Conservation (phyloP, 2,113 vertebrate genomes). For the Pholis gunnellus region DNA sequence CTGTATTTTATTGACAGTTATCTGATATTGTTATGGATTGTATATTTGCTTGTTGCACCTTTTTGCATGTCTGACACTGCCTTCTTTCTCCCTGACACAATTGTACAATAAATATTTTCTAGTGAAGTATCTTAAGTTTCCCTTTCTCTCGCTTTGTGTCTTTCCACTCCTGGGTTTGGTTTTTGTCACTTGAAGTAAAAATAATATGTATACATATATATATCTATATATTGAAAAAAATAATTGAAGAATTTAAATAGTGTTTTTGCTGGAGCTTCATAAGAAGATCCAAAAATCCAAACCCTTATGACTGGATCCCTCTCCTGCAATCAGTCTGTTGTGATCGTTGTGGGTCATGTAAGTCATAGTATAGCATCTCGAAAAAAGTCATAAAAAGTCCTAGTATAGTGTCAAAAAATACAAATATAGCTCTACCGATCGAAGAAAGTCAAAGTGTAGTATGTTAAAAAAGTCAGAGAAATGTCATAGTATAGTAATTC, state of each 20-base stretch:
- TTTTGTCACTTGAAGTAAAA: neutral
- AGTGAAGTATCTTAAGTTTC: constrained; percentile 5
- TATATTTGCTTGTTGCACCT: constrained; percentile 45
- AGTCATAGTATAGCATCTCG: too few relatives aligned
- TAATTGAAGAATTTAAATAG: neutral
- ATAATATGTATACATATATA: too few relatives aligned
- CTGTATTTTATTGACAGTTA: constrained; percentile 44
- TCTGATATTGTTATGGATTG: constrained; percentile 15
- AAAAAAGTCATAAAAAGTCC: too few relatives aligned
- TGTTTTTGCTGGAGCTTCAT: constrained; percentile 3
- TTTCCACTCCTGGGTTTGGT: constrained; percentile 12
- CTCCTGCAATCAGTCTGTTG: too few relatives aligned
- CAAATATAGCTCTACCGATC: too few relatives aligned
- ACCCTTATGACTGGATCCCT: too few relatives aligned
- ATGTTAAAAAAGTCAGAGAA: too few relatives aligned
- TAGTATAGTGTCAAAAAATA: too few relatives aligned
- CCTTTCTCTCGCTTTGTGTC: neutral
- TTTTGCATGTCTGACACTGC: constrained; percentile 48
- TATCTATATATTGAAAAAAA: neutral
- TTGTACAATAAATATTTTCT: constrained; percentile 50
- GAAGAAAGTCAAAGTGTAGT: too few relatives aligned
- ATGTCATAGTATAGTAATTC: too few relatives aligned
- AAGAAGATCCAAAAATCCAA: neutral
- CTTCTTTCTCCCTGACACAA: constrained; percentile 15
- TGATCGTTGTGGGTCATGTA: too few relatives aligned